Evolutionary conservation across 1,140 invertebrate genomes (phyloP).

Genomic region (Nebria ingens): DNA sequence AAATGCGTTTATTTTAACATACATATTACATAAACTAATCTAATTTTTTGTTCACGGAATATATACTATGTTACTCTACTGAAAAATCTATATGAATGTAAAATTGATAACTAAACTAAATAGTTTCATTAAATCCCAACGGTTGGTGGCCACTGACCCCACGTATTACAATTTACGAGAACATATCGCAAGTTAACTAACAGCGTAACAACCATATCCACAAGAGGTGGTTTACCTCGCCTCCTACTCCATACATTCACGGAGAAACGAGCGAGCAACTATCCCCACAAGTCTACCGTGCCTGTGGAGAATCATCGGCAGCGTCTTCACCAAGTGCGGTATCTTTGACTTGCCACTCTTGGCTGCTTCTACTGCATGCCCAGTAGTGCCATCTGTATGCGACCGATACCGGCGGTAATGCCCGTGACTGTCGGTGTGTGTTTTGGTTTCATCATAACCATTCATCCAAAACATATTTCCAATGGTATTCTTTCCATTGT

Average conservation of each 20-base stretch:
- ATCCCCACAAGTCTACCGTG: background rate
- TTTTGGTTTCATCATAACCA: too few species aligned
- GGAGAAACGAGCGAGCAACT: too few species aligned
- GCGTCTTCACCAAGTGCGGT: background rate
- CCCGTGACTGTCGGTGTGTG: background rate
- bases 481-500: background rate
- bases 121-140: background rate
- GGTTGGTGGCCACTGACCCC: background rate
- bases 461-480: background rate
- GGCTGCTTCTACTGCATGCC: background rate
- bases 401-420: background rate
- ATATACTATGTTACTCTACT: too few species aligned
- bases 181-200: constrained; percentile 8
- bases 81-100: too few species aligned
- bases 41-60: too few species aligned
- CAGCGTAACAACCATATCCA: constrained; percentile 1
- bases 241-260: too few species aligned
- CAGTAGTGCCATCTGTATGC: background rate
- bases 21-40: too few species aligned
- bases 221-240: background rate
- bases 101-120: too few species aligned
- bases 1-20: too few species aligned
- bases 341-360: background rate
- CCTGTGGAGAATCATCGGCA: background rate
- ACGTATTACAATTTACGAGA: constrained; percentile 5